Evolutionary conservation across 1,140 invertebrate species (phyloP).

Genomic region (Magallana gigas): DNA sequence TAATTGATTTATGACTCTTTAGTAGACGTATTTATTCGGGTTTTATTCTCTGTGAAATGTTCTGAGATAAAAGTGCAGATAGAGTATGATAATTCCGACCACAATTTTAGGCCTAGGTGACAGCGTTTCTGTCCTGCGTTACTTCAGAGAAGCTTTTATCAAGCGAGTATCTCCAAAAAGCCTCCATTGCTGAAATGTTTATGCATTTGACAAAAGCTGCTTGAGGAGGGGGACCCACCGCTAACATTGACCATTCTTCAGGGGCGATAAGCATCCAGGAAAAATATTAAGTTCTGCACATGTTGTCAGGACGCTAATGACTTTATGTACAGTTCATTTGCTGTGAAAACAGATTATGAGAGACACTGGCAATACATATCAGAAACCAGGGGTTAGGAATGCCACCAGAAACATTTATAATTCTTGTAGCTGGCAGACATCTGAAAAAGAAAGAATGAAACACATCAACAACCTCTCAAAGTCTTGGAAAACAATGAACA

Average conservation of each 20-base stretch:
- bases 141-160: constrained; percentile 22
- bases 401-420: not conserved
- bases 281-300: not conserved
- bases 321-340: constrained; percentile 13
- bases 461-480: not conserved
- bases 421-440: not conserved
- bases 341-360: constrained; percentile 26
- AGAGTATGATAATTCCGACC: not conserved
- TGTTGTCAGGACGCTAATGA: not conserved
- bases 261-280: not conserved
- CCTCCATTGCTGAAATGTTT: constrained; percentile 18
- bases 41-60: constrained; percentile 38
- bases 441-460: constrained; percentile 15
- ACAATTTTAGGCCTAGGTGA: constrained; percentile 12
- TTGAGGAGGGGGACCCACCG: constrained; percentile 6
- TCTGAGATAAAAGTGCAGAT: not conserved
- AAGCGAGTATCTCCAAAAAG: constrained; percentile 10
- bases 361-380: constrained; percentile 14
- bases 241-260: not conserved
- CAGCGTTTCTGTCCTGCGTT: not conserved
- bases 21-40: not conserved
- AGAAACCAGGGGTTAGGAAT: not conserved
- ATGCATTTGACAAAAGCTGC: constrained; percentile 9
- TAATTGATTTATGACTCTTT: constrained; percentile 14
- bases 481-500: constrained; percentile 27